Evolutionary conservation across 2,797 vertebrate genomes (phyloP).

Genomic region (Antennarius maculatus): DNA sequence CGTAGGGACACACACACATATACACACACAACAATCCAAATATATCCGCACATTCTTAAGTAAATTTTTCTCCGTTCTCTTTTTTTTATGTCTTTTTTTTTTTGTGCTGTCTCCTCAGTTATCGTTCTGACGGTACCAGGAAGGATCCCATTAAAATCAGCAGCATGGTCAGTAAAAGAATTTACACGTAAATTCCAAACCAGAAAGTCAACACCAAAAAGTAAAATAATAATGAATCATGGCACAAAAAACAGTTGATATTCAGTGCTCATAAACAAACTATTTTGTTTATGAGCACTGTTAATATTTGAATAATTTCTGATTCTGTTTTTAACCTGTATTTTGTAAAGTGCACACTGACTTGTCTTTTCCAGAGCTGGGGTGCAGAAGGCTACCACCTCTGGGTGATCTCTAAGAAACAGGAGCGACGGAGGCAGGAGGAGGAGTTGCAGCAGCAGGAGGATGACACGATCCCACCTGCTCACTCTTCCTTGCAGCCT

Average conservation of each 20-base stretch:
- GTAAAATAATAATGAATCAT: neutral
- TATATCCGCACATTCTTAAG: neutral
- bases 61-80: neutral
- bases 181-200: neutral
- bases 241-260: no score
- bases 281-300: no score
- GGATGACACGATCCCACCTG: constrained; percentile 54
- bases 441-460: constrained; percentile 68
- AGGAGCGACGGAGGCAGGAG: constrained; percentile 67
- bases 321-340: neutral
- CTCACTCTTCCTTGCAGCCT: constrained; percentile 75
- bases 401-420: constrained; percentile 88
- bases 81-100: neutral
- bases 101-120: constrained; percentile 77
- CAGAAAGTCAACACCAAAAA: neutral
- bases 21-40: neutral
- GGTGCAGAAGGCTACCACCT: constrained; percentile 97
- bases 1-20: constrained; percentile 81
- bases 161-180: constrained; percentile 88
- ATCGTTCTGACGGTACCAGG: constrained; percentile 94
- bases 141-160: constrained; percentile 96
- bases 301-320: neutral
- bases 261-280: no score
- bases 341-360: neutral
- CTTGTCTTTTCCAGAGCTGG: constrained; percentile 82